Evolutionary conservation across 1,140 invertebrate genomes (phyloP), one percentile per base, ranked within the genome.

Genomic region (Aradophagus sp.): DNA sequence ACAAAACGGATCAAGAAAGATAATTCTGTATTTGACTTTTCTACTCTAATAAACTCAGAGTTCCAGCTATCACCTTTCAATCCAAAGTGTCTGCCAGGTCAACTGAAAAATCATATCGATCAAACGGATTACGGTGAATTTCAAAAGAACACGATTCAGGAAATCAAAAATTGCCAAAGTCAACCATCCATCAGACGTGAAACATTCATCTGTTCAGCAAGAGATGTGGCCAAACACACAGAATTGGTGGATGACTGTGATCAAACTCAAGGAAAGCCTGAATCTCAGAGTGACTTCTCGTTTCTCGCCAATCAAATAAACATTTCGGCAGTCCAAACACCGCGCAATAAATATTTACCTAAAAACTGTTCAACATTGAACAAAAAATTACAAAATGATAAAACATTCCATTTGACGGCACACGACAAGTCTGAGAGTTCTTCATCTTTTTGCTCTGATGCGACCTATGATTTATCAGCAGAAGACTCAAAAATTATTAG

Each of bases 271-370:
- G 2, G 42, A 10, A 47, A 20, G 2, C 36, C 6, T 32, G 19
- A 45, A 27, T 16, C 8, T 12, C 39, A 55, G 41, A 58, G 16
- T 5, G 74, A 84, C 2, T 79, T 84, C 36, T 85, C 83, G 1
- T 48, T 73, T 7, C 10, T 83, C 8, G 56, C 84, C 0, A 76
- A 81, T 39, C 63, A 83, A 47, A 62, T 82, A 4, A 81, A 74
- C 20, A 75, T 84, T 0, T 55, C 61, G 1, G 62, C 62, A 6
- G 63, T 79, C 29, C 47, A 44, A 12, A 73, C 45, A 1, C 52
- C 29, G 13, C 12, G 13, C 6, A 53, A 17, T 14, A 42, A 45
- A 26, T 79, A 77, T 27, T 75, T 71, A 8, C 76, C 77, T 8
- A 68, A 66, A 5, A 34, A 29, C 7, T 77, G 67, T 36, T 79